Base-by-base conservation (phyloP, 2,888 invertebrate species). In the Xestia c-nigrum region DNA sequence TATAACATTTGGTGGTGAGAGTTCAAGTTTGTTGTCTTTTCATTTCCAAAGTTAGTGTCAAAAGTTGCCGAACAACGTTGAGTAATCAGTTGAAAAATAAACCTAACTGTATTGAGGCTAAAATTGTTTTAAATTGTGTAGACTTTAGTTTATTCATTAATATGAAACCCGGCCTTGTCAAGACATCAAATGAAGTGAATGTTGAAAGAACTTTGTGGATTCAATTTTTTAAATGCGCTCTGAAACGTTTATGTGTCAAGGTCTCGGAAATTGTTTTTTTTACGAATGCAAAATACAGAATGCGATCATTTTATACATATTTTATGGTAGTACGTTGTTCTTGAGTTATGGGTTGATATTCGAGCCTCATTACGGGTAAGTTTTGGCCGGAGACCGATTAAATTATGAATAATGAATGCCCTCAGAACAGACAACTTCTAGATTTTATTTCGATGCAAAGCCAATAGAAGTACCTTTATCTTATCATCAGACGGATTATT, bases 181-280 rank as follows among this genome's bases (percentile, higher is more conserved):
- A 65, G 46, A 61, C 38, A 75, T 73, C 69, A 64, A 81, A 85
- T 71, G 31, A 47, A 80, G 57, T 73, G 72, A 80, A 81, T 76
- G 57, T 80, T 76, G 24, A 80, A 83, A 80, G 61, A 72, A n/a
- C 66, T 66, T 81, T 67, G 47, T 57, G 19, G 59, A 70, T 68
- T 57, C 0, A 38, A 24, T 70, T 70, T 72, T 84, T 80, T 47
- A 6, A 78, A 84, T 84, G 74, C 46, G 72, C 57, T 74, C 52
- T 68, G 65, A 50, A 75, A 52, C 46, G 24, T 68, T 80, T 66
- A 74, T 66, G 43, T 80, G 72, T 75, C 81, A 75, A 69, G 75
- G 75, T 64, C 43, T 40, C 63, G 10, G 52, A 84, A 75, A 80
- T 52, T 47, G 46, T 63, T 78, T 81, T 72, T n/a, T 67, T 66